Base-by-base conservation (phyloP, 1,140 invertebrate genomes). In the Nasonia longicornis region DNA sequence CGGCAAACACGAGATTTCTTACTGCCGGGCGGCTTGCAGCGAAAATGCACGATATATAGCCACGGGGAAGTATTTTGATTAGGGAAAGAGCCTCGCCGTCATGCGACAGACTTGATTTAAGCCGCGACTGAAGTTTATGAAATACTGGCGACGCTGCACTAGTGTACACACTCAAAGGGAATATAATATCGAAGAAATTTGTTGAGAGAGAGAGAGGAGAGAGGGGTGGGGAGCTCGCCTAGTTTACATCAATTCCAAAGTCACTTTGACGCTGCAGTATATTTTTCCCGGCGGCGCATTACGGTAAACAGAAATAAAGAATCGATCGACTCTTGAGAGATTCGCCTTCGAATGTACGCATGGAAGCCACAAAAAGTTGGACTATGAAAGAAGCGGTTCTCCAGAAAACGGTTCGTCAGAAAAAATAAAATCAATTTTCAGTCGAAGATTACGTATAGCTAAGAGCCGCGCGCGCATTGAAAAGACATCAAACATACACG, bases 221-320 rank as follows among this genome's bases (percentile, higher is more conserved):
- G 73, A 64, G 31, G 0, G 31, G 6, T 0, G 4, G 31, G 4
- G 31, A 6, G 31, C 31, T 35, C 31, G 76, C 38, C 71, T 76
- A 58, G 73, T 81, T 70, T 81, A 76, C 73, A 76, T 76, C 73
- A 6, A 81, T 81, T 76, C 66, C 16, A 4, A 63, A 81, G 64
- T 81, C 66, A 70, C 73, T 81, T 81, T 81, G 63, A 81, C 48
- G 73, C 6, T 16, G 16, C 26, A 64, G n/a, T 75, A 72, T 52
- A 58, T 69, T 69, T 79, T 72, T 74, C 4, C 42, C 8, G 42
- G 42, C 20, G n/a, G 45, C 42, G n/a, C 52, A 73, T 64, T 73
- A 66, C 52, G 31, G 52, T 79, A 63, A 79, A 79, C 69, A 70
- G 63, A 73, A 79, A 8, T 79, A 38, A 42, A 73, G 67, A 48